Base-by-base conservation (phyloP, 2,888 invertebrate genomes). In the Macaria liturata region DNA sequence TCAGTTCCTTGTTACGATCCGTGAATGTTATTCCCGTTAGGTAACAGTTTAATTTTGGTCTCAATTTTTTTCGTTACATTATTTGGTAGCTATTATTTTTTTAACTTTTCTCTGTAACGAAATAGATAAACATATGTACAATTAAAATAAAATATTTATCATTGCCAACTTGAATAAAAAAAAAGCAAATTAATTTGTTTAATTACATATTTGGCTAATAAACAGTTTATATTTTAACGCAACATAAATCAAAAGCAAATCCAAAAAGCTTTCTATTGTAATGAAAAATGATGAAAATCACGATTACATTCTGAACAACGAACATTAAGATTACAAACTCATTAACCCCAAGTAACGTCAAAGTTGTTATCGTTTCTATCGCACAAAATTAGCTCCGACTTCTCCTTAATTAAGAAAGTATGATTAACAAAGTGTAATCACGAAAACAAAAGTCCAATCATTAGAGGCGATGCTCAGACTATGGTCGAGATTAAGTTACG, bases 401-500 rank as follows among this genome's bases (percentile, higher is more conserved):
- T 87, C 84, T 77, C 87, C 81, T 86, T 90, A 89, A 90, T 90
- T 88, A 90, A 82, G 86, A 85, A 90, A 90, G 86, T 90, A 89
- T 90, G 88, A 90, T 90, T 90, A 91, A 90, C 83, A 88, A 87
- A 86, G 82, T 80, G 82, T 84, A 88, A 88, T 90, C 88, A 88
- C 81, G 86, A 80, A 88, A 88, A 88, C 88, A 89, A 87, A 88
- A 88, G 86, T 86, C 86, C 88, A 88, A 87, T 88, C 88, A 86
- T 82, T 79, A 73, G 74, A 71, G 68, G 72, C 68, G 74, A 70
- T 70, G 70, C 61, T 74, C 64, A 61, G 68, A 53, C 63, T 59
- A 48, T 61, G 64, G 64, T 54, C 45, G 60, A 59, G 49, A 59
- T 59, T 45, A 34, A 44, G 39, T 30, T 43, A 37, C 9, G 46